Conservation (phyloP, 1,140 invertebrate genomes). For the Lithobius niger region DNA sequence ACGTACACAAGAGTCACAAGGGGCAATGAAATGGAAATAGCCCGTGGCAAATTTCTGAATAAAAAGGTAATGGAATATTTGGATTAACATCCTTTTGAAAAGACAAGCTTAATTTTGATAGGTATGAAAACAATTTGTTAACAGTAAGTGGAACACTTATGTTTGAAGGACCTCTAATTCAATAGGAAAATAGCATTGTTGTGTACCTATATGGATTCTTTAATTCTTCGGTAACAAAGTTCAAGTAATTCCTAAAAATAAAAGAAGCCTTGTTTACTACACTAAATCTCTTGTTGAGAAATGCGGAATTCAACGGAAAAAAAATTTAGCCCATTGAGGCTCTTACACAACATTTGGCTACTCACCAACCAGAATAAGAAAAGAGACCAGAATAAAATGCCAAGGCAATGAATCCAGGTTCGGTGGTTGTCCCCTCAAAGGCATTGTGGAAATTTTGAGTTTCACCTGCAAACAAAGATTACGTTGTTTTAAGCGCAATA, state of each 20-base stretch:
- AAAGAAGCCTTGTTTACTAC: constrained; percentile 12
- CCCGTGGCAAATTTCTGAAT: constrained; percentile 74
- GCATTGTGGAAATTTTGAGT: constrained; percentile 38
- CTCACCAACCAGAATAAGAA: constrained; percentile 49
- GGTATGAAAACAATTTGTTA: too few species aligned
- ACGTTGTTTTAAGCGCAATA: too few species aligned
- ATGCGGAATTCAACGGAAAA: background rate
- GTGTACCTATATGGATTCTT: constrained; percentile 73
- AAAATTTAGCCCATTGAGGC: constrained; percentile 6
- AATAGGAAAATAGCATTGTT: background rate
- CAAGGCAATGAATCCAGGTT: constrained; percentile 39
- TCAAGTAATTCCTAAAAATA: constrained; percentile 68
- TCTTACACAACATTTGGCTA: background rate
- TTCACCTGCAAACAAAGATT: constrained; percentile 29
- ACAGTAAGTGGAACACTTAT: too few species aligned
- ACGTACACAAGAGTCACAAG: constrained; percentile 84
- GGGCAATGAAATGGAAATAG: constrained; percentile 85
- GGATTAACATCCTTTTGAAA: too few species aligned
- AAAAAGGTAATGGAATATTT: constrained; percentile 13
- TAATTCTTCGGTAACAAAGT: constrained; percentile 95
- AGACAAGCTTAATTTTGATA: too few species aligned
- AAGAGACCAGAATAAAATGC: constrained; percentile 55
- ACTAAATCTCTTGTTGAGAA: constrained; percentile 1
- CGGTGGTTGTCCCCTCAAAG: constrained; percentile 39
- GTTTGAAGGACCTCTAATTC: background rate